Evolutionary conservation across 2,797 vertebrate species (phyloP).

Genomic region (Manis crassicaudata): DNA sequence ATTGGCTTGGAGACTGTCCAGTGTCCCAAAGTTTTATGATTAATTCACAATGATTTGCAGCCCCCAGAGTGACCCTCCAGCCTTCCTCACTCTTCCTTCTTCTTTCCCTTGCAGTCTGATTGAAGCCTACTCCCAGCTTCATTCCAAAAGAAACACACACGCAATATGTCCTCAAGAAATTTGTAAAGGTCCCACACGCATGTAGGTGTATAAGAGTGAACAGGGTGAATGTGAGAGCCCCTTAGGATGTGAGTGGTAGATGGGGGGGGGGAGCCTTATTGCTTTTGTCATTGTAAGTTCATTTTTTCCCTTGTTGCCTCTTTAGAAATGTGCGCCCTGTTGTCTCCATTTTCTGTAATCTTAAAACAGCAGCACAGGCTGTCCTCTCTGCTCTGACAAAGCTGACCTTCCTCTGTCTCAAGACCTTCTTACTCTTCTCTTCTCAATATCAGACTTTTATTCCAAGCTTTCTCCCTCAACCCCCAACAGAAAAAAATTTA

Average conservation of each 20-base stretch:
- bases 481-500: not conserved
- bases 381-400: not conserved
- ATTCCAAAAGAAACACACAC: not conserved
- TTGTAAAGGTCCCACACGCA: not conserved
- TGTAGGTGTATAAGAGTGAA: not conserved
- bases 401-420: not conserved
- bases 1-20: not conserved
- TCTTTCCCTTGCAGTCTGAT: not conserved
- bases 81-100: not conserved
- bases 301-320: not conserved
- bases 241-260: not conserved
- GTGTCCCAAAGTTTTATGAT: not conserved
- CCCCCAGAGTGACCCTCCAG: not conserved
- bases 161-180: not conserved
- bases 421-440: not conserved
- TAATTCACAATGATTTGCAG: conserved; percentile 1
- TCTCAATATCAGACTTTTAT: not conserved
- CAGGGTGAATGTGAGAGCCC: not conserved
- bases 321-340: not conserved
- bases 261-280: not conserved
- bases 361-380: not conserved
- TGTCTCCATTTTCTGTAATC: not conserved
- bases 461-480: not conserved
- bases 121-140: not conserved
- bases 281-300: not conserved